A percentile compares a stretch with the other conserved stretches of the same genome.
Evolutionary conservation across 1,140 invertebrate genomes (phyloP).

Genomic region (Trichoplusia ni): DNA sequence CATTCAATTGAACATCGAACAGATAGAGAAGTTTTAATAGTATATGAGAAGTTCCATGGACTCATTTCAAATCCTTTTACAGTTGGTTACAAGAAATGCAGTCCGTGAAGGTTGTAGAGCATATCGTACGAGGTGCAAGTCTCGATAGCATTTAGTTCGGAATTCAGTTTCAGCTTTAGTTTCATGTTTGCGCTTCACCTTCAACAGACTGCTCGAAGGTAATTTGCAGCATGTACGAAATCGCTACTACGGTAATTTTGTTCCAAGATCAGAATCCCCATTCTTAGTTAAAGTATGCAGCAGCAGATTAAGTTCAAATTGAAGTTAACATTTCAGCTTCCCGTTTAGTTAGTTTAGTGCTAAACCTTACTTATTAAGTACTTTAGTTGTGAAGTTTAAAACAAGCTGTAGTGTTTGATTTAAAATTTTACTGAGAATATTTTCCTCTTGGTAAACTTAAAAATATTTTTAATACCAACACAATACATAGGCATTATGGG

Average conservation of each 20-base stretch:
- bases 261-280: not conserved
- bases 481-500: too few species aligned
- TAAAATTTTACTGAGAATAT: too few species aligned
- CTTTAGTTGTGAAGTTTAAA: too few species aligned
- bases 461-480: too few species aligned
- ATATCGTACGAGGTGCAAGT: not conserved
- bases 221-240: not conserved
- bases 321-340: not conserved
- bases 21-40: too few species aligned
- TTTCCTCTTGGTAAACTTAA: too few species aligned
- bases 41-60: too few species aligned
- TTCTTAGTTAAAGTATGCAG: not conserved
- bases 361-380: not conserved
- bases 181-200: constrained; percentile 3
- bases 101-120: not conserved
- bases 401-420: too few species aligned
- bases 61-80: not conserved
- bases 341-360: not conserved
- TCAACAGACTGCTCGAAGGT: not conserved
- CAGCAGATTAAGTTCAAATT: not conserved
- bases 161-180: constrained; percentile 2
- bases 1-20: too few species aligned
- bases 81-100: not conserved
- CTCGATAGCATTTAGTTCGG: constrained; percentile 6
- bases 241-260: not conserved